Base-by-base conservation (phyloP, 2,113 vertebrate genomes). In the Chauna torquata region DNA sequence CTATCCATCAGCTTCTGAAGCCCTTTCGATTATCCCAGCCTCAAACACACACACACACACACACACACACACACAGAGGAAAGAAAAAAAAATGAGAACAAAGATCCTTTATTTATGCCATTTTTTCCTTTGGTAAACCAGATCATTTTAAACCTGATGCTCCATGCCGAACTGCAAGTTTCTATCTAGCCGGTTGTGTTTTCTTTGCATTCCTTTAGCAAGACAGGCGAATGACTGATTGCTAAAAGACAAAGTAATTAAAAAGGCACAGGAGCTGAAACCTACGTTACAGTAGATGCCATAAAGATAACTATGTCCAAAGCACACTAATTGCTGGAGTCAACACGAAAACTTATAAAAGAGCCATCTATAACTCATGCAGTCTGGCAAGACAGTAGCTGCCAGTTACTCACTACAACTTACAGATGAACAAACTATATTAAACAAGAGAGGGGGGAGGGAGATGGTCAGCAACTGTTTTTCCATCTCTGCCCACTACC, bases 301-400 rank as follows among this genome's bases (percentile, higher is more conserved):
- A 79, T 75, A 86, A 81, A 88, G 81, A 94, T 91, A 97, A 95
- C 87, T 50, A 66, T 47, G 18, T 82, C 95, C 89, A 70, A 71
- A 1, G 57, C 92, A 94, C 85, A 82, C 94, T 94, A 91, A 97
- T 97, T 90, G 77, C 90, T 71, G 64, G 81, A 96, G 82, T 55
- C 90, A 49, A 87, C 92, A 94, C 2, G 25, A 86, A 94, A 88
- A 90, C 88, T 94, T 93, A 88, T 95, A 96, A 95, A 97, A 96
- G 65, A 88, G 84, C 74, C 84, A 96, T 94, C 85, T 96, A 96
- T 97, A 97, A 97, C 96, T 97, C 93, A 97, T 95, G 90, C 79
- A 76, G 54, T 80, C 94, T 94, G 82, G 88, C 93, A 96, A 96
- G 86, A 59, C 78, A 61, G 82, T 47, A 70, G 66, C 90, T 87